Base-by-base conservation (phyloP, 2,888 invertebrate genomes). In the Zygothrica quintamaculata region DNA sequence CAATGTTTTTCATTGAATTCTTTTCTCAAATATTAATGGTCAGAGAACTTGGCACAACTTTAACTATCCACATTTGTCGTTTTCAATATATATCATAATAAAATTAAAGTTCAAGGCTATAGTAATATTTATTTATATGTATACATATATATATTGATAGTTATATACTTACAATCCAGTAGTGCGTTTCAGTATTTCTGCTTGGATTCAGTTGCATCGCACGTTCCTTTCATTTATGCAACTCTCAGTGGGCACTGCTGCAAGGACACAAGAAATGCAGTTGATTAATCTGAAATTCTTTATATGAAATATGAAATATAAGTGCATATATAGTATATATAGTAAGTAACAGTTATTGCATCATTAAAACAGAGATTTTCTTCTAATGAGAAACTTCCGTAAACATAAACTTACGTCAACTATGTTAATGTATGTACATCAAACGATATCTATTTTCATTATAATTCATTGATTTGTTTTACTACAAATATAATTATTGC, bases 191-290 rank as follows among this genome's bases (percentile, higher is more conserved):
- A 81, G 90, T 86, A 76, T 87, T 82, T 74, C 84, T 89, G 82
- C 90, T 90, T 79, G 89, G 84, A 88, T 90, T 90, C 89, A 91
- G 84, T 91, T 90, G 90, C 91, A 91, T 91, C 88, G 89, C 91
- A 88, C 88, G 72, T 68, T 77, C 55, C 77, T 88, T 84, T 84
- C 90, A 88, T 88, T 76, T 78, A 80, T 58, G 78, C 80, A 84
- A 85, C 89, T 89, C 89, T 87, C 89, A 88, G 89, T 77, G 61
- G 77, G 65, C 74, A 77, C 77, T 73, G 81, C 88, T 90, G 84
- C 9, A 90, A 88, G 40, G 9, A n/a, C n/a, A n/a, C n/a, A n/a
- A n/a, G n/a, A 1, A 5, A 26, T 4, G n/a, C n/a, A 11, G 18
- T 22, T 22, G 18, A 22, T 22, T 3, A 22, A 22, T 22, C 18